Evolutionary conservation across 2,113 vertebrate species (phyloP).

Genomic region (Rousettus leschenaultii): DNA sequence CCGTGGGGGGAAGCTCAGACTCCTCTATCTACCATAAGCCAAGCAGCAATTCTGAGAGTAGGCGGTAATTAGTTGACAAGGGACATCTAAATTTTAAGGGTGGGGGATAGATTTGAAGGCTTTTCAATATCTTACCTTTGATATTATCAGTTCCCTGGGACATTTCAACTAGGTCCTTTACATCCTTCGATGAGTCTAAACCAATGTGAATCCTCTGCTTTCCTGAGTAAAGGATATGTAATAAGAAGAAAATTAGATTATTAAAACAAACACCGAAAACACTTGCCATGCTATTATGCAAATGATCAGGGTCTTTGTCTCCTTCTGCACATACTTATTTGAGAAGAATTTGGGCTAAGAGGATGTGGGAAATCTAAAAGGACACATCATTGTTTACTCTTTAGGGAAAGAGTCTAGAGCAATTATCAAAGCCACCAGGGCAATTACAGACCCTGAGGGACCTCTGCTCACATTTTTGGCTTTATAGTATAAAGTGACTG

Average conservation of each 20-base stretch:
- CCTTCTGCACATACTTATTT: neutral
- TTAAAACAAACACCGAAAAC: neutral
- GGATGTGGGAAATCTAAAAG: conserved; percentile 46
- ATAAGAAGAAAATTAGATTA: neutral
- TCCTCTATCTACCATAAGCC: neutral
- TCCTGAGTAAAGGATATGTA: neutral
- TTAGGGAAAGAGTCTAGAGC: neutral
- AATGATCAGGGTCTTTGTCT: conserved; percentile 15
- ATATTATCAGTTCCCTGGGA: neutral
- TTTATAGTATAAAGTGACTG: conserved; percentile 17
- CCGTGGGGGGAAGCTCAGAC: neutral
- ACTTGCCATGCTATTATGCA: neutral
- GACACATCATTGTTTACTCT: conserved; percentile 49
- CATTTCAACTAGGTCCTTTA: neutral
- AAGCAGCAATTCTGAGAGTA: neutral
- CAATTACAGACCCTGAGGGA: conserved; percentile 40
- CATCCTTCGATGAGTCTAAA: neutral
- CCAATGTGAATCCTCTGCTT: neutral
- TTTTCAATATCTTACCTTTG: neutral
- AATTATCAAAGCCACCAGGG: conserved; percentile 23
- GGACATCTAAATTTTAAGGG: neutral
- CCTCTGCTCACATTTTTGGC: conserved; percentile 1
- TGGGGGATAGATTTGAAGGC: neutral
- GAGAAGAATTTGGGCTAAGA: neutral
- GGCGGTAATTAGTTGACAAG: neutral